Conservation (phyloP, 2,888 invertebrate species). For the Sclerodermus sp. region DNA sequence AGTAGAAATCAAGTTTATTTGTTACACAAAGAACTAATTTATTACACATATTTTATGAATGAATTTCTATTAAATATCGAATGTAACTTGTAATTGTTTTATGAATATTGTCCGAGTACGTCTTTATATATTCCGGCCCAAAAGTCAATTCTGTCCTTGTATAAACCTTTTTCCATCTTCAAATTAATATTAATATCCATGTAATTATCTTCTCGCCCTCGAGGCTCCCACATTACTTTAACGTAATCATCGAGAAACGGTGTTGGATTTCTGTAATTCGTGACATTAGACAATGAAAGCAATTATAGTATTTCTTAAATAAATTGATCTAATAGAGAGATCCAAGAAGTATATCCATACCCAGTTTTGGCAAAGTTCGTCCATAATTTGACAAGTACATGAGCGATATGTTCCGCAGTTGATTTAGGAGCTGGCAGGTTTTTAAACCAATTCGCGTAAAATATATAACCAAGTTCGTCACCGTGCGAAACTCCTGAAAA, state of each 20-base stretch:
- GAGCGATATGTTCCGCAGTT: slow-evolving; percentile 47
- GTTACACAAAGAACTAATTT: not conserved
- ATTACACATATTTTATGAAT: not conserved
- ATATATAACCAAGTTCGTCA: slow-evolving; percentile 60
- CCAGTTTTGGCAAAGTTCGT: slow-evolving; percentile 59
- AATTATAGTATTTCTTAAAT: not conserved
- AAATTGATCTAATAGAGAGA: not conserved
- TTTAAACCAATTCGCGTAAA: slow-evolving; percentile 52
- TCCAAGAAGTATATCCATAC: slow-evolving; percentile 35
- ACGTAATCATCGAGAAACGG: slow-evolving; percentile 43
- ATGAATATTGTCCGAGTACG: slow-evolving; percentile 29
- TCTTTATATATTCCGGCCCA: slow-evolving; percentile 58
- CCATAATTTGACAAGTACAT: slow-evolving; percentile 58
- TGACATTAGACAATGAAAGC: not conserved
- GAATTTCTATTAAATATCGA: no score
- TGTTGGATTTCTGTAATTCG: slow-evolving; percentile 53
- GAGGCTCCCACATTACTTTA: slow-evolving; percentile 55
- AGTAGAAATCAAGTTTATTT: no score
- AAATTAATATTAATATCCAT: slow-evolving; percentile 50
- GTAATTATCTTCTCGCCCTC: slow-evolving; percentile 47
- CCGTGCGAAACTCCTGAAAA: slow-evolving; percentile 57
- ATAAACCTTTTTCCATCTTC: slow-evolving; percentile 43
- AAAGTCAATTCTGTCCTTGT: slow-evolving; percentile 52
- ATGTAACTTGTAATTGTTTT: not conserved
- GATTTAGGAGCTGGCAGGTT: slow-evolving; percentile 49